A percentile compares a stretch with the other conserved stretches of the same genome.
Conservation (phyloP, 2,797 vertebrate genomes). For the Epinephelus coioides region DNA sequence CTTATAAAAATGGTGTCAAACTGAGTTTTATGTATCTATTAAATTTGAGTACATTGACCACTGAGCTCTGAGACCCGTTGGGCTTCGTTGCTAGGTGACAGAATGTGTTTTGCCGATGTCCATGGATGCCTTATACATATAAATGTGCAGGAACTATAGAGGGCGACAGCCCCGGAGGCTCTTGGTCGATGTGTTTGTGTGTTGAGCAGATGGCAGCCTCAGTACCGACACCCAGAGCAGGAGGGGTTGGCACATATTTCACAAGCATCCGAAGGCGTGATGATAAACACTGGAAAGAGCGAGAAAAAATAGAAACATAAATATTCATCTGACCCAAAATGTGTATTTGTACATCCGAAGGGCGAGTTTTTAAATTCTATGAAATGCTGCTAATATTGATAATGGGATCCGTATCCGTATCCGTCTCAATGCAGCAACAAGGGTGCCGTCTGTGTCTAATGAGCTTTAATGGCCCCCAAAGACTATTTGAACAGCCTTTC, state of each 20-base stretch:
- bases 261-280: conserved; percentile 72
- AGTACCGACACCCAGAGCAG: conserved; percentile 76
- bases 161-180: not conserved
- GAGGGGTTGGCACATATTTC: conserved; percentile 83
- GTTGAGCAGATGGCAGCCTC: conserved; percentile 44
- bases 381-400: conserved; percentile 18
- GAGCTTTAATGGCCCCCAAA: conserved; percentile 25
- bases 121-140: not conserved
- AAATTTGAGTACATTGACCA: conserved; percentile 7
- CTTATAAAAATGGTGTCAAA: not conserved
- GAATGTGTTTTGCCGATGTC: not conserved
- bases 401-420: conserved; percentile 5
- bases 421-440: conserved; percentile 6
- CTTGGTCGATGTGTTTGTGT: not conserved
- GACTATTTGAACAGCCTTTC: conserved; percentile 36
- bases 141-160: conserved; percentile 17
- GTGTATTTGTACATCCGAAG: not conserved
- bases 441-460: conserved; percentile 17
- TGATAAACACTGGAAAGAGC: conserved; percentile 65
- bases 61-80: not conserved
- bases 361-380: not conserved
- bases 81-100: conserved; percentile 21
- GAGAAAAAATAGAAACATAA: conserved; percentile 25
- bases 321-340: conserved; percentile 30
- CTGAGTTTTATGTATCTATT: not conserved